phyloP scores from a whole-genome alignment of 2,797 vertebrate genomes.

The Acrossocheilus wenchowensis region DNA sequence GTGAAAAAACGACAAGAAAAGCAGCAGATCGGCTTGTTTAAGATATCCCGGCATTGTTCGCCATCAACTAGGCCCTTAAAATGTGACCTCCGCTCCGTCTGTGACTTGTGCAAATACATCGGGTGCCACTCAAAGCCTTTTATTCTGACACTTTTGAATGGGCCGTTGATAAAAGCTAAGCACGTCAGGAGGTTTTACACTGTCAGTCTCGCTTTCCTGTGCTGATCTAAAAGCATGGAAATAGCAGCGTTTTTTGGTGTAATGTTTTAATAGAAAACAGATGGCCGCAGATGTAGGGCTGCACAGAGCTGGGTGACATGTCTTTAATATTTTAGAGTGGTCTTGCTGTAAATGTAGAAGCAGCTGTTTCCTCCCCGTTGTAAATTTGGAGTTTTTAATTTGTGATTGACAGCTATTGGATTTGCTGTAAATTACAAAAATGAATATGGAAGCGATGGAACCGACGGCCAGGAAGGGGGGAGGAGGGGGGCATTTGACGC shows the following conservation, averaged over 20 bases:
- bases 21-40: slow-evolving; percentile 41
- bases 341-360: slow-evolving; percentile 82
- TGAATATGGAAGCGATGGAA: slow-evolving; percentile 81
- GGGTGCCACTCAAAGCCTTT: slow-evolving; percentile 38
- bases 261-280: slow-evolving; percentile 84
- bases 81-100: slow-evolving; percentile 42
- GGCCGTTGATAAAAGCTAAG: slow-evolving; percentile 59
- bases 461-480: slow-evolving; percentile 47
- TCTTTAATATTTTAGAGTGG: slow-evolving; percentile 89
- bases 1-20: slow-evolving; percentile 39
- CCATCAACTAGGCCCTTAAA: slow-evolving; percentile 49
- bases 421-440: slow-evolving; percentile 85
- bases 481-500: slow-evolving; percentile 45
- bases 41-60: slow-evolving; percentile 43
- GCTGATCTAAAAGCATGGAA: slow-evolving; percentile 68
- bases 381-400: slow-evolving; percentile 75
- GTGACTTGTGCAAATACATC: slow-evolving; percentile 51
- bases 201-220: slow-evolving; percentile 66
- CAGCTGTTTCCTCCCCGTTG: slow-evolving; percentile 80
- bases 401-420: slow-evolving; percentile 84
- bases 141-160: slow-evolving; percentile 48
- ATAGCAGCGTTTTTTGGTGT: slow-evolving; percentile 70
- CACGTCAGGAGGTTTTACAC: slow-evolving; percentile 61
- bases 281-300: slow-evolving; percentile 79
- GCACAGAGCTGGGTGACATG: slow-evolving; percentile 75